These are phyloP conservation scores for Rhinophrynus dorsalis DNA, from an alignment of 2,797 vertebrate species.

Conservation along the genomic window DNA sequence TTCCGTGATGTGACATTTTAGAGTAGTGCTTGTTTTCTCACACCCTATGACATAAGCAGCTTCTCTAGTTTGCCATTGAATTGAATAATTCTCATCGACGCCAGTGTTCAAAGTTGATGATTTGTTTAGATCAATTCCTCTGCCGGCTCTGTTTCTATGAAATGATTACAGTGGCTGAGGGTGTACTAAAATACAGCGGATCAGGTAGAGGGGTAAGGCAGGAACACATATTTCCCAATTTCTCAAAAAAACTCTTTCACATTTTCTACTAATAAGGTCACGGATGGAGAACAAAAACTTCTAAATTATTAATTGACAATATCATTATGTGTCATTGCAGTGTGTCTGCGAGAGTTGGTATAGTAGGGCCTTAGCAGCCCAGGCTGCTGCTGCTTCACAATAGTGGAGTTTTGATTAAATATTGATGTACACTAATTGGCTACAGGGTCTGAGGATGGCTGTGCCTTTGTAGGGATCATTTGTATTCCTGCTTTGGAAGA, in stretches of 20 bases:
- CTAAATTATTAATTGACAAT: slow-evolving; percentile 93
- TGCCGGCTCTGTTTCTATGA: slow-evolving; percentile 12
- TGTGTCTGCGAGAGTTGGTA: slow-evolving; percentile 71
- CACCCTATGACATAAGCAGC: too few species aligned
- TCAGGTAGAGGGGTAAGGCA: fast-evolving
- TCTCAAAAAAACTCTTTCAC: slow-evolving; percentile 56
- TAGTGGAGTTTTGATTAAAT: slow-evolving; percentile 80
- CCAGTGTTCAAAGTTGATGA: neutral
- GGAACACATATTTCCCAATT: slow-evolving; percentile 45
- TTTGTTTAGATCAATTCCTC: neutral
- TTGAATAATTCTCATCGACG: too few species aligned
- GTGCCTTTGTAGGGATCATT: slow-evolving; percentile 71
- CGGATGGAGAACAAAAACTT: slow-evolving; percentile 61
- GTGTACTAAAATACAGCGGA: neutral
- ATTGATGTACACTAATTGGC: slow-evolving; percentile 96
- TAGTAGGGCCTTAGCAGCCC: slow-evolving; percentile 63
- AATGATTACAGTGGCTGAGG: neutral
- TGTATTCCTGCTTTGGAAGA: slow-evolving; percentile 70
- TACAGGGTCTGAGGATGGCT: slow-evolving; percentile 84
- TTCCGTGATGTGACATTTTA: too few species aligned
- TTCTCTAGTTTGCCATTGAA: too few species aligned
- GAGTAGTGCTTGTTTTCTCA: too few species aligned
- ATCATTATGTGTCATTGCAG: slow-evolving; percentile 99
- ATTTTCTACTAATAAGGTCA: slow-evolving; percentile 67
- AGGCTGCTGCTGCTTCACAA: slow-evolving; percentile 64